Evolutionary conservation across 2,888 invertebrate species (phyloP), one percentile per base, ranked within the genome.

Genomic region (Herminia tarsipennalis): DNA sequence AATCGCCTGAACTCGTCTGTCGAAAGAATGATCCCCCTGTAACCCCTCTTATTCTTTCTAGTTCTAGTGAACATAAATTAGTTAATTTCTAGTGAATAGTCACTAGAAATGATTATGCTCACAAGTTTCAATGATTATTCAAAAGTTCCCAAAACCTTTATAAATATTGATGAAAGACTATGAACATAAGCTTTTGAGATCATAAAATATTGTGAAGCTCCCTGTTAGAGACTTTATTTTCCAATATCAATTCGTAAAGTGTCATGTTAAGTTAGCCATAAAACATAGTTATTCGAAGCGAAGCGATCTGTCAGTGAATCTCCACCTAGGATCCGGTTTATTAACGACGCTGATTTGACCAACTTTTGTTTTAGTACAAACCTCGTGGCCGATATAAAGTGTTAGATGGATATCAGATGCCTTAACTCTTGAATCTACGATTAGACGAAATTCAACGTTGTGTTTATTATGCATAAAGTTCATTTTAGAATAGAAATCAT

Each of bases 361-460:
- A 82, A 83, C 84, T 83, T 83, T 82, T 82, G 81, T 83, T 78
- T 80, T 70, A 79, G 72, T 70, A 70, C 65, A 57, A 68, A 67
- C 67, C 70, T 76, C 70, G 62, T 81, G 73, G 71, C 79, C 73
- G 72, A 76, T 78, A 76, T 77, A 75, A 68, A 58, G 46, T 52
- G 18, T 55, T 48, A 52, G 36, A 50, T 58, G 41, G 18, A 30
- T 44, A 44, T 57, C 40, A 58, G 46, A 58, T 38, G 45, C 37
- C 56, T 39, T 51, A 50, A 54, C 48, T 56, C 12, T 22, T 50
- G 25, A 13, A 28, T 9, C 2, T 0, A 17, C 10, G 1, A 8
- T 0, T 18, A 40, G 9, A 9, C 17, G n/a, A 45, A 6, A 44
- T 22, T 27, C 1, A 8, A 33, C 41, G 22, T 13, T 16, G 28